These are phyloP conservation scores for Heliconius hewitsoni DNA, from an alignment of 1,140 invertebrate genomes.

Conservation along the genomic window DNA sequence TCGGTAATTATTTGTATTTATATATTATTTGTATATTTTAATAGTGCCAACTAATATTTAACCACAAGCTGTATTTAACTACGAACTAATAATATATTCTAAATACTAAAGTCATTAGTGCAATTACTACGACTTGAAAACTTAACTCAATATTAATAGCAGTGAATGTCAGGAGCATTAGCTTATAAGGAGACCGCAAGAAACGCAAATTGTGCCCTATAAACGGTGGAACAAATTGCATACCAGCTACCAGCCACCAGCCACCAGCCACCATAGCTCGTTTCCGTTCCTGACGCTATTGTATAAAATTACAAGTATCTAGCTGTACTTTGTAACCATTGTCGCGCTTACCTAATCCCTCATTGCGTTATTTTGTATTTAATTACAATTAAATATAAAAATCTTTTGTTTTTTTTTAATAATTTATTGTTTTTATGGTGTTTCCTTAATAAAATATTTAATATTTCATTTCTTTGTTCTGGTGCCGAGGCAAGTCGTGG, in stretches of 20 bases:
- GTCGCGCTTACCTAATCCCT: neutral
- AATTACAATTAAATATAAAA: neutral
- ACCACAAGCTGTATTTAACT: neutral
- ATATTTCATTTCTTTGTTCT: no score
- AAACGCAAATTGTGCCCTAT: neutral
- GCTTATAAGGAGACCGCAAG: neutral
- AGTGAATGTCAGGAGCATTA: neutral
- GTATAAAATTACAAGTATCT: constrained; percentile 21
- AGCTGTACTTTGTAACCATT: neutral
- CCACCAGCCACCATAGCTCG: neutral
- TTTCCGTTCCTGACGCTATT: constrained; percentile 32
- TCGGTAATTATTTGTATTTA: no score
- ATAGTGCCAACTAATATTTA: neutral
- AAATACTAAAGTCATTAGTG: neutral
- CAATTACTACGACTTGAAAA: neutral
- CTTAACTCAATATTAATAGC: neutral
- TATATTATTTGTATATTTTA: no score
- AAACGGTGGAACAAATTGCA: constrained; percentile 29
- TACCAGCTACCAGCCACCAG: neutral
- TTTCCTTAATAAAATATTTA: no score
- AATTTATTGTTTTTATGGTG: no score
- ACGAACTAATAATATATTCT: neutral
- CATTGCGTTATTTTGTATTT: neutral
- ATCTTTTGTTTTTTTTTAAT: no score
- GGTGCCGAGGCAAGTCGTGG: no score